A percentile compares a stretch with the other conserved stretches of the same genome.
These are phyloP conservation scores for Leptinotarsa undecemlineata DNA, from an alignment of 1,140 invertebrate genomes.

Conservation along the genomic window DNA sequence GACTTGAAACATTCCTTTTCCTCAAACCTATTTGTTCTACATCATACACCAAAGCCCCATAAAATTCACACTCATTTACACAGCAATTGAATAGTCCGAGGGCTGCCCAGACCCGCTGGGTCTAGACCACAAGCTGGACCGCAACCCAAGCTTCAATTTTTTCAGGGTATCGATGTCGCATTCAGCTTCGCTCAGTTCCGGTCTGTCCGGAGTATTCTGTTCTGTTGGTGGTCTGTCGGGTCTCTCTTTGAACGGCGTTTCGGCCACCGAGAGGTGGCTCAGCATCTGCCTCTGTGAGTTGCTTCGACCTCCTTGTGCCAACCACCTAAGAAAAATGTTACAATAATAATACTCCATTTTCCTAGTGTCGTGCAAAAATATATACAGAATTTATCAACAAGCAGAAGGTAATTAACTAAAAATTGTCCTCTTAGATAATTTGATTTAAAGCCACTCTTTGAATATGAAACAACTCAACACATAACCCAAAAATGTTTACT, in stretches of 20 bases:
- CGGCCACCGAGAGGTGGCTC: conserved; percentile 65
- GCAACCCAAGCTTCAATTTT: conserved; percentile 71
- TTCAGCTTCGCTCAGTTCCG: conserved; percentile 70
- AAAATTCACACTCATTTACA: conserved; percentile 53
- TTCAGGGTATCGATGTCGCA: conserved; percentile 78
- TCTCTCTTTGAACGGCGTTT: conserved; percentile 62
- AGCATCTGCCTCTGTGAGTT: conserved; percentile 58
- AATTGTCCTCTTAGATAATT: too few relatives aligned
- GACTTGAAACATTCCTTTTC: too few relatives aligned
- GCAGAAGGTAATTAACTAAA: too few relatives aligned
- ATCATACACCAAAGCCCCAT: background rate
- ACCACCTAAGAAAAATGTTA: conserved; percentile 56
- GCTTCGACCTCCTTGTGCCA: conserved; percentile 65
- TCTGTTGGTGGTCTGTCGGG: conserved; percentile 42
- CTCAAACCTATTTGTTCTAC: background rate
- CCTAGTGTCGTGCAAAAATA: too few relatives aligned
- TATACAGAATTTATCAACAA: too few relatives aligned
- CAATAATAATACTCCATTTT: too few relatives aligned
- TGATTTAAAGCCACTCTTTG: too few relatives aligned
- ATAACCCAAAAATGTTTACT: too few relatives aligned
- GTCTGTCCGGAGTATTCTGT: conserved; percentile 54
- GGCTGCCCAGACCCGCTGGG: conserved; percentile 61
- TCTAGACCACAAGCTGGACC: conserved; percentile 73
- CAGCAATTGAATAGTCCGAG: conserved; percentile 70
- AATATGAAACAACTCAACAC: too few relatives aligned